Base-by-base conservation (phyloP, 2,113 vertebrate genomes). In the Telmatochromis brichardi region DNA sequence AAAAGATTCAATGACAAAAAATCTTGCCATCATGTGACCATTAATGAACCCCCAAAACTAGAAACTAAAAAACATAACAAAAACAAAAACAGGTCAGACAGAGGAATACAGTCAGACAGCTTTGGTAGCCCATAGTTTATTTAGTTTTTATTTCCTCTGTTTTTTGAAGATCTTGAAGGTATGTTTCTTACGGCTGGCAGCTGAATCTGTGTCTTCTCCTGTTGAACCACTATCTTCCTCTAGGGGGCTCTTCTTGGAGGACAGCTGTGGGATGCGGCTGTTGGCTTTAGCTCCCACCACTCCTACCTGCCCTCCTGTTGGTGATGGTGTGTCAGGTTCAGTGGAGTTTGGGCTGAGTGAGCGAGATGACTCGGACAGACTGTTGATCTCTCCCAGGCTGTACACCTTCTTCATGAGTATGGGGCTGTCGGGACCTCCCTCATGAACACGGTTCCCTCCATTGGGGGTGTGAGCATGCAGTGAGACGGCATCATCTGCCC, bases 91-190 rank as follows among this genome's bases (percentile, higher is more conserved):
- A 92, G 82, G 84, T 73, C 45, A 90, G 68, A 88, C 79, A 90
- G 80, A 90, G 90, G 50, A 85, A 87, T 45, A 87, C 58, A 88
- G 90, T 90, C 87, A 82, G 23, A 85, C 81, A 86, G 84, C 58
- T 65, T 47, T 40, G 80, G 84, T 4, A 86, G 84, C 89, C 90
- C 57, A 50, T 73, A 88, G 94, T 94, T 91, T 89, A 51, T 31
- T 31, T 65, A 85, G 89, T 88, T 84, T 93, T 92, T 81, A 99
- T 96, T 99, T 99, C 95, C 95, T 98, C 97, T 98, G 98, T 90
- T 99, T 99, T 96, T 99, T 99, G 95, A 99, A 99, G 94, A 99
- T 98, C 97, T 99, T 99, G 91, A 99, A 98, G 91, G 98, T 97
- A 95, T 98, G 98, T 95, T 99, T 99, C 96, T 99, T 99, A 96